Base-by-base conservation (phyloP, 2,888 invertebrate species). In the Chymomyza amoena region DNA sequence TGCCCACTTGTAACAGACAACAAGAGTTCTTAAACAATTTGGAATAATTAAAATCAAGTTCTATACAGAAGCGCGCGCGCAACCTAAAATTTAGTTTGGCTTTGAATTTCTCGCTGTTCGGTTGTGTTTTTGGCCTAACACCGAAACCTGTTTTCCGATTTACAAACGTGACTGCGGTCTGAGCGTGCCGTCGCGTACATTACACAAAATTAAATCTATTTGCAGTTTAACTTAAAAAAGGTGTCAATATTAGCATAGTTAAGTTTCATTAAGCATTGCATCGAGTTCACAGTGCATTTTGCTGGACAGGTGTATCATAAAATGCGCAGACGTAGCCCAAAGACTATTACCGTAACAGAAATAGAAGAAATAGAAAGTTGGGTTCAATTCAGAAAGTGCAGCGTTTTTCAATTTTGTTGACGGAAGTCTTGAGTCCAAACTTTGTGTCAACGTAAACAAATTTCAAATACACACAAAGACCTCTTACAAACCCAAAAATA, bases 31-130 rank as follows among this genome's bases (percentile, higher is more conserved):
- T 45, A 45, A 7, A 45, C 39, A 45, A 45, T 13, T 45, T 13
- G 39, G 39, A 45, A 45, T 45, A 45, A 45, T 45, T 45, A 45
- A 45, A 45, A 45, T 45, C 39, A 45, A 45, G 39, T 45, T 45
- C 39, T 57, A 57, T 25, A 57, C 15, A 25, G 25, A 57, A 57
- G 6, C 28, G 70, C 73, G 74, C 74, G 79, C 76, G 63, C 74
- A 74, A 64, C 76, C 67, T 6, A 25, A 57, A 20, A 45, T 32
- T 66, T 60, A 86, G 86, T 86, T 75, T 77, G 74, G 75, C 73
- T 84, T 83, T 84, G 84, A 84, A 86, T 86, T 80, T 83, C 73
- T 70, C 68, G 70, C 69, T 73, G 73, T 73, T 61, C 84, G 86
- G 83, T 83, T 81, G 83, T 83, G 81, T 65, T 66, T 61, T 54